A percentile compares a stretch with the other conserved stretches of the same genome.
These are phyloP conservation scores for Ladona fulva DNA, from an alignment of 1,140 invertebrate species.

Conservation along the genomic window DNA sequence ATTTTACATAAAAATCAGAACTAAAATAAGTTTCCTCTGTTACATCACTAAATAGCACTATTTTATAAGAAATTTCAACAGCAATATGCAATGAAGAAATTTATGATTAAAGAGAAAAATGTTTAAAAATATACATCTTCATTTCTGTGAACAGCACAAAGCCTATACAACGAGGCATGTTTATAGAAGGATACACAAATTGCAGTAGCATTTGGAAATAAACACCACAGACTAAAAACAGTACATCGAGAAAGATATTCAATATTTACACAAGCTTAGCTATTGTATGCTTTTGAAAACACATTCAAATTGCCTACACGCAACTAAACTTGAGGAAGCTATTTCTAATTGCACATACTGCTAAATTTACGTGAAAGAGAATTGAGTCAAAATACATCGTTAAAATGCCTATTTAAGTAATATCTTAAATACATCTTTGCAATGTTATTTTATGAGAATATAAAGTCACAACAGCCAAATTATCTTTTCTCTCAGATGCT, in stretches of 20 bases:
- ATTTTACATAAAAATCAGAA: neutral
- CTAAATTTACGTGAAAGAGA: neutral
- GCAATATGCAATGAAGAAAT: neutral
- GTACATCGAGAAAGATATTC: neutral
- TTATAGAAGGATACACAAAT: neutral
- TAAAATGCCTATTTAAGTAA: neutral
- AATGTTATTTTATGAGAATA: neutral
- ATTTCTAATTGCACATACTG: no score
- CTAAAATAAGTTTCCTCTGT: neutral
- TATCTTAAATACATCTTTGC: neutral
- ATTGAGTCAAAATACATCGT: neutral
- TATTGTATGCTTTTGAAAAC: no score
- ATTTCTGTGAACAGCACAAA: neutral
- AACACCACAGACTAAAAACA: neutral
- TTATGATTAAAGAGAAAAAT: neutral
- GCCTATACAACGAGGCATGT: neutral
- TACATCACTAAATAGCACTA: neutral
- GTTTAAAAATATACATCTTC: slow-evolving; percentile 3
- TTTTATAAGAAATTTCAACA: neutral
- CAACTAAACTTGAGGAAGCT: no score
- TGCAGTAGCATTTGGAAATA: neutral
- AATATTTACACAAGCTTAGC: neutral
- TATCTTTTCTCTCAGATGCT: neutral
- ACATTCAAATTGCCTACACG: no score
- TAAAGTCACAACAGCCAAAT: neutral